Evolutionary conservation across 2,113 vertebrate genomes (phyloP).

Genomic region (Melanotaenia duboulayi): DNA sequence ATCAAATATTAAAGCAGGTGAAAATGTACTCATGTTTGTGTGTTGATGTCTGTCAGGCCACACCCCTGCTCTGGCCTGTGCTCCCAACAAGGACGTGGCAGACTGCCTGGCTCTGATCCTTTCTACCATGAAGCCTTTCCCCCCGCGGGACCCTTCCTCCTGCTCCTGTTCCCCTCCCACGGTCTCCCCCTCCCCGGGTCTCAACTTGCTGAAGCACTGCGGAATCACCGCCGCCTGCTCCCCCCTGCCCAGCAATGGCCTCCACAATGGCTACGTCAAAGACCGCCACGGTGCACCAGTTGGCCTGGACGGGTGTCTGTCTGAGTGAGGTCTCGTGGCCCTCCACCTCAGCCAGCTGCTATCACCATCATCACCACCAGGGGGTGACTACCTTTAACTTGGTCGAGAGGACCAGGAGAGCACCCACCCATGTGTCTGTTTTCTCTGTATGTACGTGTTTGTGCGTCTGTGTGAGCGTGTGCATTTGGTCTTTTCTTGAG

Average conservation of each 20-base stretch:
- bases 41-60: constrained; percentile 80
- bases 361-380: constrained; percentile 70
- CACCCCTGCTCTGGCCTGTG: constrained; percentile 97
- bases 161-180: constrained; percentile 82
- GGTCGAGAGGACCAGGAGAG: constrained; percentile 78
- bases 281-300: constrained; percentile 88
- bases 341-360: constrained; percentile 66
- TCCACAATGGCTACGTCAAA: constrained; percentile 90
- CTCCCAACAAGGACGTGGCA: constrained; percentile 98
- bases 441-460: constrained; percentile 72
- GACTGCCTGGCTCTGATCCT: constrained; percentile 99
- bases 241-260: constrained; percentile 86
- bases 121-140: constrained; percentile 99
- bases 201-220: constrained; percentile 97
- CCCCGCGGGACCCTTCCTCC: constrained; percentile 89
- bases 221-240: constrained; percentile 89
- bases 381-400: constrained; percentile 76
- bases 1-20: no score
- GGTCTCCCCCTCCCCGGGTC: constrained; percentile 88
- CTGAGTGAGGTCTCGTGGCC: constrained; percentile 83
- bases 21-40: background rate
- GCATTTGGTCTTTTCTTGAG: constrained; percentile 81
- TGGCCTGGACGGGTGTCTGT: constrained; percentile 93
- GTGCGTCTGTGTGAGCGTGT: constrained; percentile 66
- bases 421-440: constrained; percentile 79